These are phyloP conservation scores for Drosophila azteca DNA, from an alignment of 1,140 invertebrate species.

Conservation along the genomic window DNA sequence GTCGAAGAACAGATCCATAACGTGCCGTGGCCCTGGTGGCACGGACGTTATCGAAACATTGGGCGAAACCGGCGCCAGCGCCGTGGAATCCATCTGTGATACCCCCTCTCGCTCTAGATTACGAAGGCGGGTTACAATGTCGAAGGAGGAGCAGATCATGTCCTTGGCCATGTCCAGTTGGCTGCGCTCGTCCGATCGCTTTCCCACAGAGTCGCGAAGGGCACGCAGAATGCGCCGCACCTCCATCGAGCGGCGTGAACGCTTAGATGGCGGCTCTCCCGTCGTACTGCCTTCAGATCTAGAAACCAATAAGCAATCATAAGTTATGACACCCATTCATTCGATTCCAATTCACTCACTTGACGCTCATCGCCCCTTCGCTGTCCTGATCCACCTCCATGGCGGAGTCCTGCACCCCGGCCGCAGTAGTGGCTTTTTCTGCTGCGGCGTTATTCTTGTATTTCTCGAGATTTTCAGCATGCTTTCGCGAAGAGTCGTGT, in stretches of 20 bases:
- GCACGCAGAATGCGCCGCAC: slow-evolving; percentile 52
- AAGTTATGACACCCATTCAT: background rate
- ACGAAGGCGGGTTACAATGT: slow-evolving; percentile 61
- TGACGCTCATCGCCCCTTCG: slow-evolving; percentile 51
- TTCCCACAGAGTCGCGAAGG: slow-evolving; percentile 51
- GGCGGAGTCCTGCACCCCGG: slow-evolving; percentile 10
- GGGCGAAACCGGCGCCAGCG: background rate
- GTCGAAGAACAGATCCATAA: slow-evolving; percentile 74
- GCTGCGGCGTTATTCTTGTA: background rate
- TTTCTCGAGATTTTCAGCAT: slow-evolving; percentile 42
- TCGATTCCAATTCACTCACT: slow-evolving; percentile 27
- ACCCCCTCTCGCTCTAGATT: slow-evolving; percentile 36
- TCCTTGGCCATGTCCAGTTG: slow-evolving; percentile 67
- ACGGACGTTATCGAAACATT: too few species aligned
- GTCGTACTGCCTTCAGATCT: slow-evolving; percentile 58
- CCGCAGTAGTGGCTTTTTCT: background rate
- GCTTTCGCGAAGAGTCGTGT: slow-evolving; percentile 61
- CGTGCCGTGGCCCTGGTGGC: slow-evolving; percentile 24
- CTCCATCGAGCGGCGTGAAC: slow-evolving; percentile 47
- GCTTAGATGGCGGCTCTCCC: slow-evolving; percentile 45
- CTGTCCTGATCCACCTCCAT: slow-evolving; percentile 47
- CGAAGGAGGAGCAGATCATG: slow-evolving; percentile 69
- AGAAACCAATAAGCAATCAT: background rate
- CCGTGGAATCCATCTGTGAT: background rate
- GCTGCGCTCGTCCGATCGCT: slow-evolving; percentile 46